phyloP scores from a whole-genome alignment of 2,797 vertebrate genomes.

The Poeciliopsis paucimaculata region DNA sequence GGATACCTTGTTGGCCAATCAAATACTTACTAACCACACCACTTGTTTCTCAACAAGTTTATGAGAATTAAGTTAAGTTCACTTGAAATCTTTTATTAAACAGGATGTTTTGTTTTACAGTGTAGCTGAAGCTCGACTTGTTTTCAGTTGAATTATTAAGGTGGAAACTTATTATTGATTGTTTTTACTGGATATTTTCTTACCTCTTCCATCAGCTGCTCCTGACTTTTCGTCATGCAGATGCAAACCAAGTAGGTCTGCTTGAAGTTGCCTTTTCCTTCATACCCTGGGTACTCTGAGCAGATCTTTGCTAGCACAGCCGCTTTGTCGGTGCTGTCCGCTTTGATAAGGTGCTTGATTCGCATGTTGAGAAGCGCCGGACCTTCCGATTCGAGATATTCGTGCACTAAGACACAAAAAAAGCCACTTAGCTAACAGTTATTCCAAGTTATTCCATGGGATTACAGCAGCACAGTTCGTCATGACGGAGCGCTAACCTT shows the following conservation, averaged over 20 bases:
- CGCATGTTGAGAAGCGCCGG: constrained; percentile 94
- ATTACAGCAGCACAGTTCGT: constrained; percentile 4
- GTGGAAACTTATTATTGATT: not conserved
- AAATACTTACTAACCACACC: no score
- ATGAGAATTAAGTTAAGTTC: no score
- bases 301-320: constrained; percentile 93
- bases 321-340: constrained; percentile 89
- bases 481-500: constrained; percentile 80
- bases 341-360: constrained; percentile 98
- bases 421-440: constrained; percentile 36
- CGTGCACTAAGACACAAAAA: constrained; percentile 82
- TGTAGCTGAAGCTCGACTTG: not conserved
- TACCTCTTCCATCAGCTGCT: constrained; percentile 97
- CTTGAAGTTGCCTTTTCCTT: constrained; percentile 96
- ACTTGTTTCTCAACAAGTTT: no score
- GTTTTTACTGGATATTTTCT: constrained; percentile 37
- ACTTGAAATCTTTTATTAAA: no score
- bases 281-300: constrained; percentile 94
- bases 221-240: constrained; percentile 93
- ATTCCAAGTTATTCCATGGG: not conserved
- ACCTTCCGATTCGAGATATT: constrained; percentile 92
- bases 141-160: not conserved
- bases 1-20: no score
- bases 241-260: constrained; percentile 97
- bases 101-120: no score